Evolutionary conservation across 2,888 invertebrate genomes (phyloP), one percentile per base, ranked within the genome.

Genomic region (Cryptocheilus praepositus): DNA sequence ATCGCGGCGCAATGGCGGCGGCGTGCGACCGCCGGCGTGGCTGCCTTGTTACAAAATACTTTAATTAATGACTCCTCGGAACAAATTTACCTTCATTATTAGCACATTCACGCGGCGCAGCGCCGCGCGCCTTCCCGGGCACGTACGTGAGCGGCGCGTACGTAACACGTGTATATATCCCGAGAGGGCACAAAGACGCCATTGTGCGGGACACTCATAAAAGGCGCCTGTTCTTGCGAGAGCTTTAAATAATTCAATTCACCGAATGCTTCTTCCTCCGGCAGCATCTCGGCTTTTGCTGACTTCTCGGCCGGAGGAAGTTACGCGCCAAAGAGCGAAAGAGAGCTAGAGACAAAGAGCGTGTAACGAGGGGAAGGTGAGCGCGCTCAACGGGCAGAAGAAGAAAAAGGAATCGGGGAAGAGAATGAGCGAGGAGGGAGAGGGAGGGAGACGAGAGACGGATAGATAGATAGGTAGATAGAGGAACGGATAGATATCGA

Each of bases 31-130:
- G 52, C 21, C 60, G 71, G 51, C 71, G 72, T 58, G 64, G 60
- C 70, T 69, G 77, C 71, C 82, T 81, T 81, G 81, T 85, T 85
- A 83, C 81, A 81, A 84, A 86, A 84, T 84, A 85, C 83, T 86
- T 86, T 86, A 87, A 87, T 88, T 86, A 87, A 88, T 87, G 86
- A 86, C 85, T 86, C 79, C 84, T 85, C 81, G 83, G 80, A 82
- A 85, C 83, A 85, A 86, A 87, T 86, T 86, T 85, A 84, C 85
- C 84, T 84, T 85, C 83, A 83, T 88, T 87, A 87, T 88, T 88
- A 87, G 86, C 86, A 86, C 85, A 86, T 86, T 85, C 83, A 84
- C 80, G 75, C 54, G 66, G 67, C 63, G 77, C 67, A 62, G 53
- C 69, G 74, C 64, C 73, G 70, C 58, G 46, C 49, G 60, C 71